phyloP scores from a whole-genome alignment of 2,888 invertebrate genomes.

The Parasteatoda lunata region DNA sequence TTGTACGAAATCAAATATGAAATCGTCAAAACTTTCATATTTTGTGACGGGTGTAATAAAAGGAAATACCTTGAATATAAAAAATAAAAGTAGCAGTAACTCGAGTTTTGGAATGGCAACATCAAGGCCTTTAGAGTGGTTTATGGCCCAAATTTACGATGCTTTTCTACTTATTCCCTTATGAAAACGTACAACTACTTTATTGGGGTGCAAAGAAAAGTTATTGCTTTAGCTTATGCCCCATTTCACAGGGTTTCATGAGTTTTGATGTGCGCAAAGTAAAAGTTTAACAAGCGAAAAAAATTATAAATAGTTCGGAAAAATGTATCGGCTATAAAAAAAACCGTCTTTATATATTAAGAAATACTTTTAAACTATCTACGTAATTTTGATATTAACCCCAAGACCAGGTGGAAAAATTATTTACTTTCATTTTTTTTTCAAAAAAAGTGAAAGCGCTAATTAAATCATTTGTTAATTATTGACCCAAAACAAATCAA shows the following conservation, averaged over 20 bases:
- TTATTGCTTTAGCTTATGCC: conserved; percentile 21
- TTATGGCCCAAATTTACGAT: neutral
- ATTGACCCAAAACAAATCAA: no score
- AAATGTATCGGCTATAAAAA: no score
- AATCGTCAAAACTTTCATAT: neutral
- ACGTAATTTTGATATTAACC: no score
- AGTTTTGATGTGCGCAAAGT: neutral
- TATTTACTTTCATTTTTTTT: no score
- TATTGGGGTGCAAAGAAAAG: conserved; percentile 18
- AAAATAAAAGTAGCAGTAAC: neutral
- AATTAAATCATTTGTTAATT: no score
- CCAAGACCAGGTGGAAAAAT: no score
- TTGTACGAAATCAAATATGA: neutral
- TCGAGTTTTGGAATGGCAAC: neutral
- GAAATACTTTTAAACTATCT: no score
- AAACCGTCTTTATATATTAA: no score
- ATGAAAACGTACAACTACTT: neutral
- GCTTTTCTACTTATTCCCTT: neutral
- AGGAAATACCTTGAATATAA: neutral
- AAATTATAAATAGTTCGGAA: neutral
- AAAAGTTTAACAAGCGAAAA: neutral
- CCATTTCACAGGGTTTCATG: conserved; percentile 18
- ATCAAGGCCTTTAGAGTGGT: neutral
- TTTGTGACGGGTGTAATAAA: neutral
- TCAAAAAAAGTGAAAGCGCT: no score